Percentiles rank a stretch among this genome's conserved stretches.
phyloP scores from a whole-genome alignment of 2,888 invertebrate genomes.

The Kryphioiulus occultus region DNA sequence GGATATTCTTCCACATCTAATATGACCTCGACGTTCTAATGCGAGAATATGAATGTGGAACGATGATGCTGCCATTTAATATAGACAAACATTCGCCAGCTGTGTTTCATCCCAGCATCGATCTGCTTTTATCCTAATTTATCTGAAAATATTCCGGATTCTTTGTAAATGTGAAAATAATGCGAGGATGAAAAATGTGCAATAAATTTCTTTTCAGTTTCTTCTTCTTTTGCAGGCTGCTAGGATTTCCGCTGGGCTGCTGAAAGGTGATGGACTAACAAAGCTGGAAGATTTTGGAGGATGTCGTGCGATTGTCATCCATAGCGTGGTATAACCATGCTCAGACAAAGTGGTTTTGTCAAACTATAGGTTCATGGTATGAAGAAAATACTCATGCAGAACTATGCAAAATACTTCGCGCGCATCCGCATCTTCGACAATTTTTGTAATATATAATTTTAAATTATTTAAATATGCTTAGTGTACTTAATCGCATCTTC shows the following conservation, averaged over 20 bases:
- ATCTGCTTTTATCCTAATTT: not conserved
- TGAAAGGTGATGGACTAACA: not conserved
- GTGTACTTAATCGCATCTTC: not conserved
- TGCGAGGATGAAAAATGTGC: constrained; percentile 5
- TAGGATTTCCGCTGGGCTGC: not conserved
- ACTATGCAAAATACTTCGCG: not conserved
- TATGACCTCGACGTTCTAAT: not conserved
- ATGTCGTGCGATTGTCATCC: not conserved
- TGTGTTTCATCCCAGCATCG: not conserved
- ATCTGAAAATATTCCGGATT: constrained; percentile 12
- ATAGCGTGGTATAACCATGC: not conserved
- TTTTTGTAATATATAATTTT: not conserved
- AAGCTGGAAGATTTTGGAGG: not conserved
- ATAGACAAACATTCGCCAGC: not conserved
- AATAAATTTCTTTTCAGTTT: constrained; percentile 18
- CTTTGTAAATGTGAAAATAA: not conserved
- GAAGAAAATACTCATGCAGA: not conserved
- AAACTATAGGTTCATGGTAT: no score
- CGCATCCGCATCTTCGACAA: not conserved
- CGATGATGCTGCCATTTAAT: constrained; percentile 9
- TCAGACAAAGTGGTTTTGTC: no score
- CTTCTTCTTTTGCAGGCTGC: constrained; percentile 1
- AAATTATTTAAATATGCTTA: not conserved
- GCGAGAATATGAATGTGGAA: not conserved
- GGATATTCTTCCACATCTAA: not conserved